phyloP scores from a whole-genome alignment of 2,797 vertebrate genomes.

The Cryptoblepharus egeriae region DNA sequence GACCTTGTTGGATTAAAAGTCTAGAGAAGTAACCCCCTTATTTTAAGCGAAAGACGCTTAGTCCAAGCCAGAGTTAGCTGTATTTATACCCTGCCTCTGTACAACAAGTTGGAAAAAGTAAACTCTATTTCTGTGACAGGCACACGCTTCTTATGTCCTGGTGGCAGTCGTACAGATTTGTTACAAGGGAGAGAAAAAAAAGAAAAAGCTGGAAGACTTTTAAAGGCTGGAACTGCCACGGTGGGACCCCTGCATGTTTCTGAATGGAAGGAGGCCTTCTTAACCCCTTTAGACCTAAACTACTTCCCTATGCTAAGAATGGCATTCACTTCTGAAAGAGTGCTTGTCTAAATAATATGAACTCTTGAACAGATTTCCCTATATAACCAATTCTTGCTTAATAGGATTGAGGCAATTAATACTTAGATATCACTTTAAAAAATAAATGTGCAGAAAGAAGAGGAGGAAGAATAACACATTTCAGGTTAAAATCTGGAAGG shows the following conservation, averaged over 20 bases:
- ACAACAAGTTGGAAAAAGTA: constrained; percentile 80
- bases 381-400: constrained; percentile 71
- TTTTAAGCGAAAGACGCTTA: constrained; percentile 72
- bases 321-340: constrained; percentile 77
- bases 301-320: constrained; percentile 79
- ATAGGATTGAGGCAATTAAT: constrained; percentile 75
- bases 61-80: constrained; percentile 75
- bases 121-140: constrained; percentile 82
- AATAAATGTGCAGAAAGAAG: background rate
- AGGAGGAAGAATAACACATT: constrained; percentile 49
- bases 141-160: constrained; percentile 83
- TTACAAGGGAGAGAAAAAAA: constrained; percentile 73
- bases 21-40: constrained; percentile 73
- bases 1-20: constrained; percentile 75
- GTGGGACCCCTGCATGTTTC: constrained; percentile 93
- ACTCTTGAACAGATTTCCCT: constrained; percentile 73
- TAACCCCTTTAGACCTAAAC: constrained; percentile 88
- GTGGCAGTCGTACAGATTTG: constrained; percentile 85
- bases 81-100: constrained; percentile 84
- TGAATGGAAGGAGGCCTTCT: constrained; percentile 86
- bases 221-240: constrained; percentile 87
- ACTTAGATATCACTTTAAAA: constrained; percentile 57
- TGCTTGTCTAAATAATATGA: constrained; percentile 76
- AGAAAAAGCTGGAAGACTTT: constrained; percentile 85
- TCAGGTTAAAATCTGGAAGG: constrained; percentile 44